Evolutionary conservation across 2,113 vertebrate species (phyloP).

Genomic region (Glaucidium brasilianum): DNA sequence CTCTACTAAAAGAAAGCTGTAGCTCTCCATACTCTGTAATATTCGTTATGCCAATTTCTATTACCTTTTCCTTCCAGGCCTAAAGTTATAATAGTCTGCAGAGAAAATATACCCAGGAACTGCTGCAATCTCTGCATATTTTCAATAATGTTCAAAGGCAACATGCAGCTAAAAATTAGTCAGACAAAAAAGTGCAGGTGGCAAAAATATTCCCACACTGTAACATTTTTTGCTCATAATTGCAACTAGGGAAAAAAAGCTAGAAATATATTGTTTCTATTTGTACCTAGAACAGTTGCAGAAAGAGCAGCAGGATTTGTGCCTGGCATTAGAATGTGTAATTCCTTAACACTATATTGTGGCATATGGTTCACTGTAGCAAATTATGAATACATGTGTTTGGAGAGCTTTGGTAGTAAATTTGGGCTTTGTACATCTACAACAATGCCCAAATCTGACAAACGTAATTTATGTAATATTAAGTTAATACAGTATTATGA

Average conservation of each 20-base stretch:
- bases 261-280: conserved; percentile 77
- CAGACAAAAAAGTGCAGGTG: conserved; percentile 63
- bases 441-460: conserved; percentile 74
- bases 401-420: conserved; percentile 72
- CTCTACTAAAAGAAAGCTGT: not conserved
- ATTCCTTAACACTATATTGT: conserved; percentile 74
- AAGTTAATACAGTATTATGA: conserved; percentile 78
- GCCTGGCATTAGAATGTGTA: conserved; percentile 65
- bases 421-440: conserved; percentile 66
- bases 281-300: conserved; percentile 70
- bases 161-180: conserved; percentile 52
- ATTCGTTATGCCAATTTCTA: conserved; percentile 35
- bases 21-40: not conserved
- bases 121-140: not conserved
- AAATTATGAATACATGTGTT: conserved; percentile 74
- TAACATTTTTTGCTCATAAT: conserved; percentile 71
- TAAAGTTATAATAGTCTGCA: conserved; percentile 42
- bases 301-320: conserved; percentile 55
- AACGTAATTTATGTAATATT: conserved; percentile 78
- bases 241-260: conserved; percentile 49
- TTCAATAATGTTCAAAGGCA: conserved; percentile 39
- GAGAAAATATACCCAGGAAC: not conserved
- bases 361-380: conserved; percentile 66
- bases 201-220: conserved; percentile 69
- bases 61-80: conserved; percentile 54